Conservation (phyloP, 2,113 vertebrate species). For the Anser cygnoides region DNA sequence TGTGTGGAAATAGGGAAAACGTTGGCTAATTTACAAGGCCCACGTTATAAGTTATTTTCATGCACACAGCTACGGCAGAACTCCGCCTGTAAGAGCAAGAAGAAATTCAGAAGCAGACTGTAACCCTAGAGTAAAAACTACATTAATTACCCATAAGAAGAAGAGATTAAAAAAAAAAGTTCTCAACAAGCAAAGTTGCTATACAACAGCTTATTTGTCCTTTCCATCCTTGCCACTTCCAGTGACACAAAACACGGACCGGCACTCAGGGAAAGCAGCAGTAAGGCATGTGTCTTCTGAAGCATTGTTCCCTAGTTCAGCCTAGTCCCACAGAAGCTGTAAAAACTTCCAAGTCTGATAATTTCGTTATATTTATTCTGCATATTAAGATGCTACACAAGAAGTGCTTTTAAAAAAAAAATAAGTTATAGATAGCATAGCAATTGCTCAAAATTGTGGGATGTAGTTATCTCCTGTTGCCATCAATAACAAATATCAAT, state of each 20-base stretch:
- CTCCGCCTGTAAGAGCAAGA: background rate
- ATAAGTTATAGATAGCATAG: background rate
- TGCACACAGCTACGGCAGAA: background rate
- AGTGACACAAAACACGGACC: background rate
- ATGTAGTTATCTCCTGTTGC: background rate
- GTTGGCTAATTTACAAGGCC: background rate
- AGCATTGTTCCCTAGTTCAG: background rate
- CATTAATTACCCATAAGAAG: background rate
- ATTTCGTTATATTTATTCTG: background rate
- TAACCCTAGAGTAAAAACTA: background rate
- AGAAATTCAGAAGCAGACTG: background rate
- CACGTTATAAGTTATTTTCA: background rate
- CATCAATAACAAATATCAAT: background rate
- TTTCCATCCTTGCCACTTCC: background rate
- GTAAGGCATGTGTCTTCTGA: background rate
- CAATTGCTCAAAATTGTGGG: background rate
- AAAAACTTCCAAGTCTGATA: background rate
- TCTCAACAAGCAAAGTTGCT: background rate
- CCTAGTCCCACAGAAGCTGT: slow-evolving; percentile 1
- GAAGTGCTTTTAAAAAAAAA: background rate
- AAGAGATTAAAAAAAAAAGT: background rate
- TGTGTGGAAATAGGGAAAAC: background rate
- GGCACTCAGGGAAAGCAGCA: background rate
- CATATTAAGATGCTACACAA: background rate
- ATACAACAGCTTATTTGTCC: slow-evolving; percentile 21